Evolutionary conservation across 2,888 invertebrate genomes (phyloP), one percentile per base, ranked within the genome.

Genomic region (Flexamia atlantica): DNA sequence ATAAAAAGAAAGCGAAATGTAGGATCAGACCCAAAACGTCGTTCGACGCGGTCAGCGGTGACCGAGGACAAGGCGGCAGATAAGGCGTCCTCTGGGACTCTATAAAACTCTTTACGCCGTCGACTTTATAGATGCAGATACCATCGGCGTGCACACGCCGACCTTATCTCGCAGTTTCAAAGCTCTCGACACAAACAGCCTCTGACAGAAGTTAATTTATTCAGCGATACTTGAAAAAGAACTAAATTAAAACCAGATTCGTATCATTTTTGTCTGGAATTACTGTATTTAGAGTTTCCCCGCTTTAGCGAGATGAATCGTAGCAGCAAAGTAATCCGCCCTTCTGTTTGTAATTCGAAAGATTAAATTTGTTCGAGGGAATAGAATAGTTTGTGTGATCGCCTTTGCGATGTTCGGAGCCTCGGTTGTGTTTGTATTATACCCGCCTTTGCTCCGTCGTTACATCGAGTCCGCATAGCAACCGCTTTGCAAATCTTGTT

Each of bases 201-300:
- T 32, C 72, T 72, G 72, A 72, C 72, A 72, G 72, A 40, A 72
- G 72, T 72, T 72, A 72, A 72, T 72, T 72, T 72, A 72, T 72
- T 72, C 72, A 40, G 72, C 36, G 40, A 72, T 72, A 40, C 72
- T 72, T 20, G 30, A 72, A 72, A 72, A 72, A 72, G 72, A 72
- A 72, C 72, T 72, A 72, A 72, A 72, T 72, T 72, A 72, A 72
- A 72, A 40, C 42, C 72, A 40, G 72, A 72, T 72, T 72, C 72
- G 36, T 42, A 72, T 40, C 36, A 72, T 72, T 42, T 70, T 40
- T 72, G 42, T 40, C 42, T 40, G 20, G 72, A 72, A 72, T 72
- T 72, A 36, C 72, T n/a, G 72, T 36, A 72, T 72, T 42, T 40
- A 36, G 42, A 72, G 72, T 72, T 40, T 72, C 42, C 36, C 36